A percentile compares a stretch with the other conserved stretches of the same genome.
Conservation (phyloP, 1,140 invertebrate genomes). For the Caenorhabditis brenneri region DNA sequence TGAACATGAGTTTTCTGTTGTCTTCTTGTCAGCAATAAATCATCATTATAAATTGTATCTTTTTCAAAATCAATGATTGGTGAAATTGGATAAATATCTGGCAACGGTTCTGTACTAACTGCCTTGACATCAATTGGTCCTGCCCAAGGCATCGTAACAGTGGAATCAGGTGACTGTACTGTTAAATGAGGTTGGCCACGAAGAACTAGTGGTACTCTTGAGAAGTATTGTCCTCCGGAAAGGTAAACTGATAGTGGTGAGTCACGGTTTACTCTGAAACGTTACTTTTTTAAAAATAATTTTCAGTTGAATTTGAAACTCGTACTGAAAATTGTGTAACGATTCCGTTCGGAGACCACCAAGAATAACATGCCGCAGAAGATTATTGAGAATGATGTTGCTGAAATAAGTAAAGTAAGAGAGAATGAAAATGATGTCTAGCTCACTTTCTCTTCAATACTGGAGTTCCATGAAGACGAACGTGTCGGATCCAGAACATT, state of each 20-base stretch:
- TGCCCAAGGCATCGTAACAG: slow-evolving; percentile 55
- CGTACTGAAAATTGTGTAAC: slow-evolving; percentile 6
- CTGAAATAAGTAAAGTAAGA: slow-evolving; percentile 49
- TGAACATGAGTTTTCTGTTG: slow-evolving; percentile 37
- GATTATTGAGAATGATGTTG: slow-evolving; percentile 64
- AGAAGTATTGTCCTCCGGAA: slow-evolving; percentile 51
- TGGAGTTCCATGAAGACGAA: slow-evolving; percentile 62
- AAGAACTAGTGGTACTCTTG: slow-evolving; percentile 56
- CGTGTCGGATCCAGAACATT: slow-evolving; percentile 64
- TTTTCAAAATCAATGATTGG: slow-evolving; percentile 64
- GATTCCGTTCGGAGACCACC: background rate
- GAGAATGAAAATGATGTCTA: background rate
- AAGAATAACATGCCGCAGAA: slow-evolving; percentile 57
- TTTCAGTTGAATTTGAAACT: background rate
- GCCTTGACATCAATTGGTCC: slow-evolving; percentile 53
- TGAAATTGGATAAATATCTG: slow-evolving; percentile 65
- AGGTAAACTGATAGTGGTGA: slow-evolving; percentile 56
- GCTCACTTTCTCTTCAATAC: slow-evolving; percentile 64
- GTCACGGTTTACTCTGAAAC: slow-evolving; percentile 63
- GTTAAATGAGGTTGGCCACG: slow-evolving; percentile 64
- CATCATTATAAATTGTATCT: slow-evolving; percentile 65
- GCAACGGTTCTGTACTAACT: slow-evolving; percentile 49
- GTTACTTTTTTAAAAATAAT: background rate
- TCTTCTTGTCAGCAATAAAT: background rate
- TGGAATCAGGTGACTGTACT: slow-evolving; percentile 55